phyloP scores from a whole-genome alignment of 2,113 vertebrate species.

The Riparia riparia region DNA sequence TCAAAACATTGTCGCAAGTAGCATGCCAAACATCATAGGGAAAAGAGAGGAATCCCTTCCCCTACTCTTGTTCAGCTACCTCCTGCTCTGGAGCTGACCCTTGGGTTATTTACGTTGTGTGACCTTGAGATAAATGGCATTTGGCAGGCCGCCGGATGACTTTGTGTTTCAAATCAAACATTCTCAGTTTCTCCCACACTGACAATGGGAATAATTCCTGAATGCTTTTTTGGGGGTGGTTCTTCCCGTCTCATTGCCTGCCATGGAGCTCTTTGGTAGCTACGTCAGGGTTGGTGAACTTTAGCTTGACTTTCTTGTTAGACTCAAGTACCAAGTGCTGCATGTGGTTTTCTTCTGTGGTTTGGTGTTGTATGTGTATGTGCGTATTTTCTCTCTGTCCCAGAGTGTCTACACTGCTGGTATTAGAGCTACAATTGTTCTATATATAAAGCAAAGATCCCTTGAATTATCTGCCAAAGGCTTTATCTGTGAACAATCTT shows the following conservation, averaged over 20 bases:
- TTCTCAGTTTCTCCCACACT: slow-evolving; percentile 6
- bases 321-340: slow-evolving; percentile 28
- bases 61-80: neutral
- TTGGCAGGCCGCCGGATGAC: slow-evolving; percentile 1
- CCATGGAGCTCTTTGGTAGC: neutral
- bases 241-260: neutral
- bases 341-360: slow-evolving; percentile 48
- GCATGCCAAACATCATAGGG: neutral
- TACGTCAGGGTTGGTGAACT: slow-evolving; percentile 44
- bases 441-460: slow-evolving; percentile 58
- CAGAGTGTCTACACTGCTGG: slow-evolving; percentile 19
- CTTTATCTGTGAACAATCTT: slow-evolving; percentile 59
- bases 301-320: slow-evolving; percentile 31
- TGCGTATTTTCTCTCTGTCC: slow-evolving; percentile 52
- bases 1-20: neutral
- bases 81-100: slow-evolving; percentile 1
- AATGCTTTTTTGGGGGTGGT: slow-evolving; percentile 1
- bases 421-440: slow-evolving; percentile 60
- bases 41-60: neutral
- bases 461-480: slow-evolving; percentile 51
- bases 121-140: slow-evolving; percentile 41
- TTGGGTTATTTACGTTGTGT: slow-evolving; percentile 14
- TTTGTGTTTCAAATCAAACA: slow-evolving; percentile 35
- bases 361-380: neutral
- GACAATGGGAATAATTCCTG: slow-evolving; percentile 36